phyloP scores from a whole-genome alignment of 2,113 vertebrate genomes.

The Brachyhypopomus occidentalis region DNA sequence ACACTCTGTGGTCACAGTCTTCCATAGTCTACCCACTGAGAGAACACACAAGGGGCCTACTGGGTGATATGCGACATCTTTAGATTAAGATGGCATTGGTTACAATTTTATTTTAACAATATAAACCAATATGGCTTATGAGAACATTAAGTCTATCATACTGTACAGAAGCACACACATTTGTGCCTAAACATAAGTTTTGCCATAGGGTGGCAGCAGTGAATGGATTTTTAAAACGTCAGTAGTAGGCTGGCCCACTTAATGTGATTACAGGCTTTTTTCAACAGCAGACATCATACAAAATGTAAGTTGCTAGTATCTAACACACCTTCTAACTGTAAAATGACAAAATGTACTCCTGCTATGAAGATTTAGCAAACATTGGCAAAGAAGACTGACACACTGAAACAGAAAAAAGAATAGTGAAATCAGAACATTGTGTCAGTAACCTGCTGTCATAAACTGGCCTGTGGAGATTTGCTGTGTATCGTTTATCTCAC shows the following conservation, averaged over 20 bases:
- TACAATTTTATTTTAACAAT: neutral
- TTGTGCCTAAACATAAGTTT: neutral
- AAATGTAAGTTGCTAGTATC: neutral
- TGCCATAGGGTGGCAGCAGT: constrained; percentile 50
- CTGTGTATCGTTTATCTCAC: neutral
- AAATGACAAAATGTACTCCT: neutral
- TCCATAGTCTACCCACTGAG: neutral
- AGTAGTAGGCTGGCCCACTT: neutral
- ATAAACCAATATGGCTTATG: neutral
- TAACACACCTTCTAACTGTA: neutral
- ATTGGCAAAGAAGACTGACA: neutral
- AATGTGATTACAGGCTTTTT: neutral
- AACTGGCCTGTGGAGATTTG: too few relatives aligned
- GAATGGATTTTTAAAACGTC: neutral
- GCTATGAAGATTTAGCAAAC: neutral
- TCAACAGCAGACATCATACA: neutral
- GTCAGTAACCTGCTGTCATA: too few relatives aligned
- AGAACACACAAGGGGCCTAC: neutral
- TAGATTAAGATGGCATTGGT: neutral
- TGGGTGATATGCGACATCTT: neutral
- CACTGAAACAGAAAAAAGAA: neutral
- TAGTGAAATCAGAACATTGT: too few relatives aligned
- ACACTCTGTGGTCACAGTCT: constrained; percentile 5
- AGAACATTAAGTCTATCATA: too few relatives aligned
- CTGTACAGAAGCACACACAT: neutral